Conservation (phyloP, 2,888 invertebrate genomes). For the Hipparchia semele region DNA sequence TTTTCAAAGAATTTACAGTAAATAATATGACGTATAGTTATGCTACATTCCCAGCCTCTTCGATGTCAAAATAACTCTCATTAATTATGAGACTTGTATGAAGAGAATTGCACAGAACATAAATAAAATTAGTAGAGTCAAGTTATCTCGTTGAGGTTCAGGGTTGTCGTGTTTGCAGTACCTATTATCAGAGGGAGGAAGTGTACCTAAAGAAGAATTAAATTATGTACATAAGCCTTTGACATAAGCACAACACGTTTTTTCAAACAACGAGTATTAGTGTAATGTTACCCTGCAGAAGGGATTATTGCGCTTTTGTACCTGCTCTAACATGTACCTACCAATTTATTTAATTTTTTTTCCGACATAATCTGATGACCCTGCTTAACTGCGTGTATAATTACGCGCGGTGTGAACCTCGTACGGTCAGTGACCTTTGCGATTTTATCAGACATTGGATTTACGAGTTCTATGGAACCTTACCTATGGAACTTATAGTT, state of each 20-base stretch:
- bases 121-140: background rate
- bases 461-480: conserved; percentile 1
- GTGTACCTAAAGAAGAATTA: too few relatives aligned
- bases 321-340: background rate
- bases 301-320: background rate
- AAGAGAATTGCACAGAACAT: background rate
- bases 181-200: too few relatives aligned
- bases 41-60: too few relatives aligned
- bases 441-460: conserved; percentile 10
- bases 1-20: too few relatives aligned
- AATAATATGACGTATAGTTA: too few relatives aligned
- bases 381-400: conserved; percentile 21
- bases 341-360: background rate
- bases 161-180: background rate
- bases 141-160: background rate
- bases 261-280: too few relatives aligned
- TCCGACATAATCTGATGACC: background rate
- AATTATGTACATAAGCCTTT: too few relatives aligned
- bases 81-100: background rate
- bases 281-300: too few relatives aligned
- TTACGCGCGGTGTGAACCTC: conserved; percentile 28
- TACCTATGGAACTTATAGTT: background rate
- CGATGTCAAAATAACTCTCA: background rate
- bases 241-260: too few relatives aligned
- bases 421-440: conserved; percentile 34